A percentile compares a stretch with the other conserved stretches of the same genome.
These are phyloP conservation scores for Fragum fragum DNA, from an alignment of 2,888 invertebrate genomes.

Conservation along the genomic window DNA sequence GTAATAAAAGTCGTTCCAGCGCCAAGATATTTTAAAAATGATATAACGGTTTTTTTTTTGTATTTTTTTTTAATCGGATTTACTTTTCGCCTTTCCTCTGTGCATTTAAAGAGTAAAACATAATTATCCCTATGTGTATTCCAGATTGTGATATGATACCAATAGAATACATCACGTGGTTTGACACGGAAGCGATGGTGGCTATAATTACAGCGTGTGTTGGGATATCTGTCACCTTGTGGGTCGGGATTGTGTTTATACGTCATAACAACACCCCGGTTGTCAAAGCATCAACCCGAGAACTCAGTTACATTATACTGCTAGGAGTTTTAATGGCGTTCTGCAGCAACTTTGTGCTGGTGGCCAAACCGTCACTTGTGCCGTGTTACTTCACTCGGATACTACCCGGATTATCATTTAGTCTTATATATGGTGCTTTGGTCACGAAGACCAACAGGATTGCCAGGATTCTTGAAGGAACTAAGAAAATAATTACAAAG, in stretches of 20 bases:
- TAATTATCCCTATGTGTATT: too few species aligned
- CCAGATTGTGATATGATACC: slow-evolving; percentile 89
- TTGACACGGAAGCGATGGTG: slow-evolving; percentile 90
- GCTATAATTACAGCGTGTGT: slow-evolving; percentile 92
- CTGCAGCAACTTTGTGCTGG: slow-evolving; percentile 94
- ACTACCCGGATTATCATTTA: slow-evolving; percentile 98
- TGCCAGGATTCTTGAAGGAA: slow-evolving; percentile 98
- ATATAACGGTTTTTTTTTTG: too few species aligned
- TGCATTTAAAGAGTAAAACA: too few species aligned
- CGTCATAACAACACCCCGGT: slow-evolving; percentile 97
- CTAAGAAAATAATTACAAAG: slow-evolving; percentile 95
- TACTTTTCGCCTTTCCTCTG: too few species aligned
- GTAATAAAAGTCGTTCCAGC: too few species aligned
- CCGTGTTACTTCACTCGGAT: slow-evolving; percentile 96
- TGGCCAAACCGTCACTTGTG: slow-evolving; percentile 92
- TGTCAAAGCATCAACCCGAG: slow-evolving; percentile 95
- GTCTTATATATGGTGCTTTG: slow-evolving; percentile 98
- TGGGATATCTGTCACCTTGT: slow-evolving; percentile 93
- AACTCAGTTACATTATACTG: slow-evolving; percentile 94
- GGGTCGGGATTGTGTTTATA: slow-evolving; percentile 93
- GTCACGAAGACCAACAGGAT: slow-evolving; percentile 99
- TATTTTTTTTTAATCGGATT: too few species aligned
- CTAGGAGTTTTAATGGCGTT: slow-evolving; percentile 84
- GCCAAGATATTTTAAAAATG: too few species aligned
- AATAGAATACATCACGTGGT: slow-evolving; percentile 90